Evolutionary conservation across 2,113 vertebrate genomes (phyloP).

Genomic region (Phalacrocorax pelagicus): DNA sequence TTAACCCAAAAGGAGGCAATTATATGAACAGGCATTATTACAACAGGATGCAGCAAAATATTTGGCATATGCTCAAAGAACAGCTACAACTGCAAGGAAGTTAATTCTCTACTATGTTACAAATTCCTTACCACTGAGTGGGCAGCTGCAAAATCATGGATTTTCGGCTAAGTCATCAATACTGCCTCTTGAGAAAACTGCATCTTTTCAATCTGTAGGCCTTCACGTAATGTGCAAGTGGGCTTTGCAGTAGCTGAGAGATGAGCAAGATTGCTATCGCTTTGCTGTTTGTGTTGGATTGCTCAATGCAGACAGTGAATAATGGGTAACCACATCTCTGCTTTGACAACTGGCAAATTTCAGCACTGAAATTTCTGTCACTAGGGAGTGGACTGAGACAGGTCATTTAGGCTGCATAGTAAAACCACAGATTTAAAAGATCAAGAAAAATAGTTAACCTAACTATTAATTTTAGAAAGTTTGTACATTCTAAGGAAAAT

Average conservation of each 20-base stretch:
- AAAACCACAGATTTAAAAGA: not conserved
- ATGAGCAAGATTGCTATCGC: not conserved
- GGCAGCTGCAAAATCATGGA: not conserved
- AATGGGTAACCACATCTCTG: not conserved
- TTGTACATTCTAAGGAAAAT: not conserved
- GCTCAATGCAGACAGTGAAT: not conserved
- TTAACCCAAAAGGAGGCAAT: not conserved
- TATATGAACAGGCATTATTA: not conserved
- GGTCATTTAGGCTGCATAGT: not conserved
- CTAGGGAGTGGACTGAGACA: not conserved
- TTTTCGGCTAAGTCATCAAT: not conserved
- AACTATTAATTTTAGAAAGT: not conserved
- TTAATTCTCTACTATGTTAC: not conserved
- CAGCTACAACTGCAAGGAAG: not conserved
- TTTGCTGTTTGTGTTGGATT: not conserved
- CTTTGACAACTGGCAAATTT: not conserved
- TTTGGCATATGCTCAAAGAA: not conserved
- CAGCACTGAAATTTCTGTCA: not conserved
- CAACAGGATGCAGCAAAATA: not conserved
- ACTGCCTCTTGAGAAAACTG: not conserved
- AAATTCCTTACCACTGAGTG: not conserved
- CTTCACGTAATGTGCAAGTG: not conserved
- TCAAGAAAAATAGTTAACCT: not conserved
- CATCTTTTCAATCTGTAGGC: not conserved
- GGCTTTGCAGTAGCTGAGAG: not conserved